phyloP scores from a whole-genome alignment of 1,140 invertebrate species.

The Oncopodura yosiiana region DNA sequence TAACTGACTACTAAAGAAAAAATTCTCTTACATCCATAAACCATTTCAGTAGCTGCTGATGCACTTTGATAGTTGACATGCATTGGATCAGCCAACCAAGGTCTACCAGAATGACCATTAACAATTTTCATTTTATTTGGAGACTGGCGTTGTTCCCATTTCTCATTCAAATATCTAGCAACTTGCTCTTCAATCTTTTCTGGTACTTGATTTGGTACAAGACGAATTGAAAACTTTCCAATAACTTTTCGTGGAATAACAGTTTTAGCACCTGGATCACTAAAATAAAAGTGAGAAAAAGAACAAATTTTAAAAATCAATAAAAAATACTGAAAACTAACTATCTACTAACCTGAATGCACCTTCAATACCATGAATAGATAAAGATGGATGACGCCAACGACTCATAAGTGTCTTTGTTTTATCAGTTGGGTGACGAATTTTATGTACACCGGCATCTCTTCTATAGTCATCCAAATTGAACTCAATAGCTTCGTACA shows the following conservation, averaged over 20 bases:
- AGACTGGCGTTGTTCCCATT: slow-evolving; percentile 58
- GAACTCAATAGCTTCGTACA: slow-evolving; percentile 85
- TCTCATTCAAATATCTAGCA: slow-evolving; percentile 58
- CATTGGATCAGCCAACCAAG: slow-evolving; percentile 85
- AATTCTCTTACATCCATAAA: too few relatives aligned
- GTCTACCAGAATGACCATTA: slow-evolving; percentile 64
- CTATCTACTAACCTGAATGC: slow-evolving; percentile 60
- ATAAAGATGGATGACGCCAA: slow-evolving; percentile 82
- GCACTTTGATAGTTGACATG: slow-evolving; percentile 87
- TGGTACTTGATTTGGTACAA: slow-evolving; percentile 84
- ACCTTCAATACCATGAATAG: slow-evolving; percentile 85
- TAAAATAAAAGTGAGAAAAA: slow-evolving; percentile 11
- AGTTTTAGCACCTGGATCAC: slow-evolving; percentile 71
- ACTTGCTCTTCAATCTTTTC: slow-evolving; percentile 64
- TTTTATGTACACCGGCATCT: slow-evolving; percentile 57
- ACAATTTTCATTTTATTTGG: slow-evolving; percentile 68
- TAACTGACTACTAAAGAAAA: too few relatives aligned
- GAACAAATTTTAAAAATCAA: too few relatives aligned
- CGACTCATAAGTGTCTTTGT: slow-evolving; percentile 65
- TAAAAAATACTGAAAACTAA: background rate
- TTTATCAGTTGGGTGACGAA: slow-evolving; percentile 69
- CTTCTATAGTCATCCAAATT: slow-evolving; percentile 65
- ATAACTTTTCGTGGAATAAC: slow-evolving; percentile 90
- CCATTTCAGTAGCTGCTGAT: slow-evolving; percentile 70
- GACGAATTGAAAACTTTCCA: slow-evolving; percentile 91